A percentile compares a stretch with the other conserved stretches of the same genome.
These are phyloP conservation scores for Picathartes gymnocephalus DNA, from an alignment of 2,113 vertebrate genomes.

Conservation along the genomic window DNA sequence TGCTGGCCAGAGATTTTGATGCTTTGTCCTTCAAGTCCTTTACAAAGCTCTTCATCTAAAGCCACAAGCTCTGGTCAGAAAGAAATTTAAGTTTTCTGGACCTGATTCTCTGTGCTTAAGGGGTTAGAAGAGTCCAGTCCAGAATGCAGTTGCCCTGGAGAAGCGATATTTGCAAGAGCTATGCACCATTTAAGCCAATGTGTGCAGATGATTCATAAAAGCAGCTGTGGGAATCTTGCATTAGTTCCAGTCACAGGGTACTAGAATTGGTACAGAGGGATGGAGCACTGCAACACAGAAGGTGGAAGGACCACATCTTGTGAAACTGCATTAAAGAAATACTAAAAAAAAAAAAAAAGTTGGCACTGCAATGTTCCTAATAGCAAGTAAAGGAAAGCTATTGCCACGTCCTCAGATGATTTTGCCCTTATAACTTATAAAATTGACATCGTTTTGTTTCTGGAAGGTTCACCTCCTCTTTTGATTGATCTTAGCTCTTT, in stretches of 20 bases:
- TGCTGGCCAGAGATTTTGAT: neutral
- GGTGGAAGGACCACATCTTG: neutral
- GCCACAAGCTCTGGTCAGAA: neutral
- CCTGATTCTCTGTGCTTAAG: neutral
- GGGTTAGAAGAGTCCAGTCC: neutral
- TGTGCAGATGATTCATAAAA: neutral
- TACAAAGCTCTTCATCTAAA: neutral
- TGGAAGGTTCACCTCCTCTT: neutral
- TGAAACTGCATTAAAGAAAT: neutral
- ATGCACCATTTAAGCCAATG: neutral
- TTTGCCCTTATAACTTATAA: neutral
- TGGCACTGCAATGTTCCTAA: neutral
- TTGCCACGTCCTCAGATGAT: neutral
- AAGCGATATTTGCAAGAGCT: neutral
- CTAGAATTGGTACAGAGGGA: neutral
- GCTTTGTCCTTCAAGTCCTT: neutral
- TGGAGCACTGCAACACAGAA: neutral
- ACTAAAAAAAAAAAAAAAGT: neutral
- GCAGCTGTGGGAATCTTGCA: neutral
- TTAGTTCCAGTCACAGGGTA: neutral
- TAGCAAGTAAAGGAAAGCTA: neutral
- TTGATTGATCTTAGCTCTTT: neutral
- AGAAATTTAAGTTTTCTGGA: neutral
- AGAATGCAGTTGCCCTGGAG: neutral
- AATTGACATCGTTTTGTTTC: neutral